Percentiles rank a stretch among this genome's conserved stretches.
Evolutionary conservation across 2,113 vertebrate species (phyloP).

Genomic region (Heliornis fulica): DNA sequence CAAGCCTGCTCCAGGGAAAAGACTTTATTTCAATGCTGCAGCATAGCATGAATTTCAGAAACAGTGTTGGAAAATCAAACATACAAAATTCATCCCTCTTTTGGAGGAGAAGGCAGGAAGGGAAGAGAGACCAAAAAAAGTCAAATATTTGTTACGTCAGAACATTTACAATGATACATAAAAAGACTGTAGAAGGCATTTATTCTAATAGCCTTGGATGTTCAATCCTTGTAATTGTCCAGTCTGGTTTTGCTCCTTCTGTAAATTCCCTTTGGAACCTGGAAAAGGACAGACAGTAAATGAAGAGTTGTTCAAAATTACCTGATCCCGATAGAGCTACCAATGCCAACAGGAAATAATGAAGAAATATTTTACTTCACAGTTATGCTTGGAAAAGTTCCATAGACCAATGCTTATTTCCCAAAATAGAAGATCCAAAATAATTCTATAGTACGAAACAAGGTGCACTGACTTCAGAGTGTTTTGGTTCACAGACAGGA

Average conservation of each 20-base stretch:
- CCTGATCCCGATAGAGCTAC: neutral
- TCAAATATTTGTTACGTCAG: slow-evolving; percentile 7
- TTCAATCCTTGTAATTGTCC: slow-evolving; percentile 92
- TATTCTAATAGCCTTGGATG: slow-evolving; percentile 89
- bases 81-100: slow-evolving; percentile 52
- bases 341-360: neutral
- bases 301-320: neutral
- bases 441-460: neutral
- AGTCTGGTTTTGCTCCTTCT: slow-evolving; percentile 88
- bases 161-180: slow-evolving; percentile 20
- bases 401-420: neutral
- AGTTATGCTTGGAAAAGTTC: neutral
- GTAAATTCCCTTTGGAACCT: slow-evolving; percentile 97
- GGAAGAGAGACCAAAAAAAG: neutral
- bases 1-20: slow-evolving; percentile 6
- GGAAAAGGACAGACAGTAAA: neutral
- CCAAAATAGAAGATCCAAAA: neutral
- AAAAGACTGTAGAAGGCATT: slow-evolving; percentile 44
- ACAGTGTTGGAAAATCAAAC: neutral
- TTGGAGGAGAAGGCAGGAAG: neutral
- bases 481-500: neutral
- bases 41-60: neutral
- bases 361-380: neutral
- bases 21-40: slow-evolving; percentile 39
- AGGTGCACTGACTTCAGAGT: neutral